Percentiles rank a stretch among this genome's conserved stretches.
Evolutionary conservation across 2,797 vertebrate species (phyloP).

Genomic region (Rhynchotus rufescens): DNA sequence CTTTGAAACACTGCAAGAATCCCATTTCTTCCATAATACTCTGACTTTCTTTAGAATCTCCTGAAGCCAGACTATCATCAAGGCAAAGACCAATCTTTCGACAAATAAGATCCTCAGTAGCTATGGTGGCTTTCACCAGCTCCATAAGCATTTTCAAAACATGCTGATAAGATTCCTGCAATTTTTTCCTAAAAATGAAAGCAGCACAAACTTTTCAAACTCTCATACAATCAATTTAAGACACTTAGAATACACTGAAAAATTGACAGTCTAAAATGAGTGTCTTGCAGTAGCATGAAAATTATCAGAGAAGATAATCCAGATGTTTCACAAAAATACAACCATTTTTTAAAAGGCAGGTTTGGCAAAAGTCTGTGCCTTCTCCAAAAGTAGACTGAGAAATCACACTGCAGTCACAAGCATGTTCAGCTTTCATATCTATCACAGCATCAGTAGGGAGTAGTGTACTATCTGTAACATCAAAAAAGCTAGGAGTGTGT

Average conservation of each 20-base stretch:
- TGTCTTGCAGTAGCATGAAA: background rate
- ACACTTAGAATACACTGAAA: background rate
- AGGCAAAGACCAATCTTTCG: conserved; percentile 82
- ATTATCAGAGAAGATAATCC: background rate
- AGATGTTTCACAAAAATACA: background rate
- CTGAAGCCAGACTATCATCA: conserved; percentile 62
- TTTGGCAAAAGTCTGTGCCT: background rate
- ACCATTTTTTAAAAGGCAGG: background rate
- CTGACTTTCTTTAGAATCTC: conserved; percentile 40
- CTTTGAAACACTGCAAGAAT: conserved; percentile 16
- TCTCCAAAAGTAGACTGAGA: background rate
- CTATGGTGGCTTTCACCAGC: conserved; percentile 80
- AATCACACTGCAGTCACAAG: background rate
- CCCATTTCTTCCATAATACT: conserved; percentile 35
- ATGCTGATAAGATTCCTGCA: conserved; percentile 83
- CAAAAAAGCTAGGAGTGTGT: background rate
- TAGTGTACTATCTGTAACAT: background rate
- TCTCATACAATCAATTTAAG: background rate
- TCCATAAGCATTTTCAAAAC: conserved; percentile 87
- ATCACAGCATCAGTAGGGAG: background rate
- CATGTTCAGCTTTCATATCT: background rate
- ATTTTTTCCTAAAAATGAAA: conserved; percentile 78
- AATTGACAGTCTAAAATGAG: background rate
- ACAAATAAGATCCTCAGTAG: conserved; percentile 87
- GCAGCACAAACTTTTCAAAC: background rate